phyloP scores from a whole-genome alignment of 2,113 vertebrate genomes.

The Limanda limanda region DNA sequence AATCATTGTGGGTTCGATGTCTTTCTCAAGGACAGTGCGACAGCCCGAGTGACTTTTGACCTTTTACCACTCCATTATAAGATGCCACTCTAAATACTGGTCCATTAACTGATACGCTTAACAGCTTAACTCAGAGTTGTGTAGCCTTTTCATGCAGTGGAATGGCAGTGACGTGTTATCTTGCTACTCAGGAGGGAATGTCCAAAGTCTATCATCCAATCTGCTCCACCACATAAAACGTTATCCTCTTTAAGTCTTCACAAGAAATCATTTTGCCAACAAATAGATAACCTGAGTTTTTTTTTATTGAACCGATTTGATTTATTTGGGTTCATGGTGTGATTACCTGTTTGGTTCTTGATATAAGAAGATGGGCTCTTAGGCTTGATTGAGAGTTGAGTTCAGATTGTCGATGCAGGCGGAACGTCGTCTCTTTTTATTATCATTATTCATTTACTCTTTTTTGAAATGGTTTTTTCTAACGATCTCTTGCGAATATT shows the following conservation, averaged over 20 bases:
- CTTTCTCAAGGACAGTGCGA: conserved; percentile 47
- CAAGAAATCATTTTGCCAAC: conserved; percentile 3
- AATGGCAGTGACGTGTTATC: conserved; percentile 28
- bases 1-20: conserved; percentile 38
- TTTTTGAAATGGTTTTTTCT: not conserved
- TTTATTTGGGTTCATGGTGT: not conserved
- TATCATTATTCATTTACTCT: not conserved
- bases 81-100: conserved; percentile 40
- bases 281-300: not conserved
- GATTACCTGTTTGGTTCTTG: not conserved
- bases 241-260: not conserved
- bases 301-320: not conserved
- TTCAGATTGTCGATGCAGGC: conserved; percentile 2
- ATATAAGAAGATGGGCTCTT: not conserved
- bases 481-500: conserved; percentile 10
- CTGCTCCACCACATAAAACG: not conserved
- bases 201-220: conserved; percentile 3
- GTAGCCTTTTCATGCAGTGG: conserved; percentile 33
- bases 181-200: not conserved
- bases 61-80: conserved; percentile 37
- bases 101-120: conserved; percentile 20
- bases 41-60: conserved; percentile 46
- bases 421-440: not conserved
- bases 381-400: not conserved
- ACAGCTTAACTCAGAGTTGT: conserved; percentile 24